Evolutionary conservation across 2,888 invertebrate genomes (phyloP), one percentile per base, ranked within the genome.

Genomic region (Idaea aversata): DNA sequence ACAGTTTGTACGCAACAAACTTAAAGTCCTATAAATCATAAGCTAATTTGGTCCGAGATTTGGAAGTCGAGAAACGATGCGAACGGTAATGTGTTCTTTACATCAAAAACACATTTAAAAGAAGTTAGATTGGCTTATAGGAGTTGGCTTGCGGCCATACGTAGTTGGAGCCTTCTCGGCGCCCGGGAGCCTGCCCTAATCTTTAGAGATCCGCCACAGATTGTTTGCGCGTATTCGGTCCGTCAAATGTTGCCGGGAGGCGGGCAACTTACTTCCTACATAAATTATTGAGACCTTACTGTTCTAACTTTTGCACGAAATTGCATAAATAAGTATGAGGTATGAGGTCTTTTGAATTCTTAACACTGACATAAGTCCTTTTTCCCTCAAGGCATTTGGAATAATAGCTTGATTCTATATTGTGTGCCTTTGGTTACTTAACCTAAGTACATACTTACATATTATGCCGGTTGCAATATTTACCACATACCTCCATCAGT

Each of bases 41-140:
- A 90, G 86, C 86, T 88, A 90, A 91, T 90, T 91, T 90, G 82
- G 84, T 85, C 81, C 77, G 80, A 85, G 86, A 87, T 88, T 88
- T 84, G 80, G 78, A 80, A 86, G 83, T 82, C 78, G 82, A 77
- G 80, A 78, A 81, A 84, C 84, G 81, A 84, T 88, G 88, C 88
- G 89, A 90, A 84, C 83, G 82, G 86, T 88, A 90, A 90, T 88
- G 88, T 88, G 90, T 89, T 91, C 87, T 91, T 91, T 90, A 89
- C 89, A 92, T 92, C 91, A 92, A 92, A 92, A 93, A 92, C 91
- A 91, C 90, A 91, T 93, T 93, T 92, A 91, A 91, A 92, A 91
- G 91, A 93, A 92, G 92, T 92, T 93, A 93, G 88, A 93, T 93
- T 93, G 91, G 92, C 91, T 92, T 90, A 90, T 85, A 79, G 86